These are phyloP conservation scores for Oedothorax gibbosus DNA, from an alignment of 1,140 invertebrate species.

Conservation along the genomic window DNA sequence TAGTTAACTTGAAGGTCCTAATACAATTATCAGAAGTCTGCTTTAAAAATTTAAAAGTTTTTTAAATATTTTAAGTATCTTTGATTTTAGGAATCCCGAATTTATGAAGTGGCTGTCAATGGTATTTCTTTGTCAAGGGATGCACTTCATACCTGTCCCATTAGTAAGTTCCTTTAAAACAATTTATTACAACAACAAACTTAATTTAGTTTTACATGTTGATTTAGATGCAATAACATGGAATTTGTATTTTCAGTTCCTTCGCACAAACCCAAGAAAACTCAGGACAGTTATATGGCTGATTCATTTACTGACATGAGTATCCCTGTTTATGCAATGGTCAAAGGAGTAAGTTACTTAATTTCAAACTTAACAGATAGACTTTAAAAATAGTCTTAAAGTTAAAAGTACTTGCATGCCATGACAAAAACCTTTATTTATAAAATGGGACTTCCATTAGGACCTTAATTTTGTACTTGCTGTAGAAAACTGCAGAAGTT, in stretches of 20 bases:
- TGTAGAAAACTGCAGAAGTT: no score
- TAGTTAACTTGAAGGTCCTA: no score
- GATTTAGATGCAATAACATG: neutral
- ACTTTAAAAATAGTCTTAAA: neutral
- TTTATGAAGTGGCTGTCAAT: conserved; percentile 74
- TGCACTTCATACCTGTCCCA: conserved; percentile 55
- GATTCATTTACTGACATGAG: conserved; percentile 67
- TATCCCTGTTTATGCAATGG: conserved; percentile 95
- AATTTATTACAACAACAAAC: no score
- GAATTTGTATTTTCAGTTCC: conserved; percentile 57
- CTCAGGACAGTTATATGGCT: conserved; percentile 53
- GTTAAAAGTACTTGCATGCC: neutral
- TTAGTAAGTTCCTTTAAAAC: conserved; percentile 40
- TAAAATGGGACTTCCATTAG: neutral
- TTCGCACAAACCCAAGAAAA: conserved; percentile 61
- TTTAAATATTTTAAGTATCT: no score
- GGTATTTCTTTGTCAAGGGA: conserved; percentile 62
- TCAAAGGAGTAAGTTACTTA: conserved; percentile 82
- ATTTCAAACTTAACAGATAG: no score
- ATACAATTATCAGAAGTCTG: no score
- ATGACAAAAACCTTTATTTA: neutral
- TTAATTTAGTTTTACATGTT: neutral
- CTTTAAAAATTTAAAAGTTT: no score
- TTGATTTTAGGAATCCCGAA: conserved; percentile 91
- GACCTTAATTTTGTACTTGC: no score